phyloP scores from a whole-genome alignment of 2,113 vertebrate species.

The Nicator chloris region DNA sequence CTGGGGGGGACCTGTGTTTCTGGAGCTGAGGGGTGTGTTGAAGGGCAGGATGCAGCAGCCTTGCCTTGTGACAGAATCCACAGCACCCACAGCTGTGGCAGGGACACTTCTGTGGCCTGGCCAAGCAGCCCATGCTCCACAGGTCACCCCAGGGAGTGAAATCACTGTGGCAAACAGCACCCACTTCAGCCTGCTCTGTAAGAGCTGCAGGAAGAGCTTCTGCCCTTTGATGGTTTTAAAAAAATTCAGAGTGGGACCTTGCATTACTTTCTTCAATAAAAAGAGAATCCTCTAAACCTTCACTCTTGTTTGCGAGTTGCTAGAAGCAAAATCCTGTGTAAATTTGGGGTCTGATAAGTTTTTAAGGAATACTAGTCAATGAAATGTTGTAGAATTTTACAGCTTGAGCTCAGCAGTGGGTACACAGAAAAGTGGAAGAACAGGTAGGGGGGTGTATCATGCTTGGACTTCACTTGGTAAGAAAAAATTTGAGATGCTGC shows the following conservation, averaged over 20 bases:
- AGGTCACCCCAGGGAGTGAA: neutral
- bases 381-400: neutral
- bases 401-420: neutral
- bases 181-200: neutral
- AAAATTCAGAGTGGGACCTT: neutral
- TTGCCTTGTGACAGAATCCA: neutral
- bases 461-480: neutral
- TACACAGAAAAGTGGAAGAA: neutral
- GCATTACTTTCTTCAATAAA: neutral
- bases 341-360: neutral
- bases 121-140: neutral
- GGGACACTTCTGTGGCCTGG: neutral
- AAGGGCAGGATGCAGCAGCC: neutral
- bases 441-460: neutral
- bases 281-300: neutral
- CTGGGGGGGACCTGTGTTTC: neutral
- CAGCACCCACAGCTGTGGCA: fast-evolving
- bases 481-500: neutral
- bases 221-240: neutral
- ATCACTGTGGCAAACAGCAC: neutral
- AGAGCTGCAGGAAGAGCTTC: neutral
- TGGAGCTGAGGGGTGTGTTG: neutral
- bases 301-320: neutral
- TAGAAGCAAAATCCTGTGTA: neutral
- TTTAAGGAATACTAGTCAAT: neutral